Percentiles rank a stretch among this genome's conserved stretches.
These are phyloP conservation scores for Rhimphoctona megacephalus DNA, from an alignment of 2,888 invertebrate genomes.

Conservation along the genomic window DNA sequence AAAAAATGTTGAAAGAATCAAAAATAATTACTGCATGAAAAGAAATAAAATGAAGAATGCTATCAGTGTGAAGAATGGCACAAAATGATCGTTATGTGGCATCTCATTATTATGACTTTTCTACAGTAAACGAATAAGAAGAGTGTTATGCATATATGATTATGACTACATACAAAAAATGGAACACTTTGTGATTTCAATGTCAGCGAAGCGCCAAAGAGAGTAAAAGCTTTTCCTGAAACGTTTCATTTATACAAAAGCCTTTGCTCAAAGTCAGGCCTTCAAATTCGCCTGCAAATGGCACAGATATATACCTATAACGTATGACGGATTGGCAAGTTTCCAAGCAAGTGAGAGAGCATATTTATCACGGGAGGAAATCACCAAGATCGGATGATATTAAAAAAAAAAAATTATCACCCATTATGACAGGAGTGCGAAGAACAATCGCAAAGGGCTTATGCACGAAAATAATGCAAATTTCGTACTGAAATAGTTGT, in stretches of 20 bases:
- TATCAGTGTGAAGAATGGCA: background rate
- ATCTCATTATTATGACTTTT: slow-evolving; percentile 11
- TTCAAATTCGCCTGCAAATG: slow-evolving; percentile 41
- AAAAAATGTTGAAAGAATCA: background rate
- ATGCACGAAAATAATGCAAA: background rate
- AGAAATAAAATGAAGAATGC: background rate
- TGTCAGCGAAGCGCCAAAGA: slow-evolving; percentile 31
- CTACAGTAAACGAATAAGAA: background rate
- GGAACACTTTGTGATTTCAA: slow-evolving; percentile 49
- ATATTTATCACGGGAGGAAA: slow-evolving; percentile 50
- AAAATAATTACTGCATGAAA: background rate
- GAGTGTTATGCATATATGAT: background rate
- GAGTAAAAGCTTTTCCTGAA: slow-evolving; percentile 45
- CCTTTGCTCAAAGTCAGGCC: slow-evolving; percentile 39
- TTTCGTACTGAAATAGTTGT: slow-evolving; percentile 7
- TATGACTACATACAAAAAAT: slow-evolving; percentile 2
- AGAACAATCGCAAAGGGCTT: slow-evolving; percentile 16
- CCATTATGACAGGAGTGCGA: background rate
- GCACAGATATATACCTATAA: slow-evolving; percentile 8
- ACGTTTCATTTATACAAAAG: slow-evolving; percentile 60
- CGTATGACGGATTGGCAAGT: slow-evolving; percentile 53
- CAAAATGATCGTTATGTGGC: background rate
- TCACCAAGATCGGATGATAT: slow-evolving; percentile 20
- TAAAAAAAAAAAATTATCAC: slow-evolving; percentile 19
- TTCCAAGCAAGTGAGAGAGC: slow-evolving; percentile 38